Evolutionary conservation across 2,797 vertebrate species (phyloP), one percentile per base, ranked within the genome.

Genomic region (Holocentrus rufus): DNA sequence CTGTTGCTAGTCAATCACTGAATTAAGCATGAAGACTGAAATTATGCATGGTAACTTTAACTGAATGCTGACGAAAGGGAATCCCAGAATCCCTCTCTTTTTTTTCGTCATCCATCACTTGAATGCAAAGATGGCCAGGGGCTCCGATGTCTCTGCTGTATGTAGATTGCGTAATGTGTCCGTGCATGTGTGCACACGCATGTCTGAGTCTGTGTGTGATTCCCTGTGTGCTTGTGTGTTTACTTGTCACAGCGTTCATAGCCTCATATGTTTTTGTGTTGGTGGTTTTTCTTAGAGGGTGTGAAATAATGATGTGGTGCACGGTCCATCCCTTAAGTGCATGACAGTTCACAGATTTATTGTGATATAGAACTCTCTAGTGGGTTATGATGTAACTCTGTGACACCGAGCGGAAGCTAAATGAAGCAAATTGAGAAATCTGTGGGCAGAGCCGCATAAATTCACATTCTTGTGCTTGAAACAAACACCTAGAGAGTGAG

Each of bases 81-180:
- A 18, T 20, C 31, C 14, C 63, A 54, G 31, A 58, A 76, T 55
- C 18, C 44, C 15, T 44, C 6, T 67, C 9, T 57, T 61, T 49
- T 64, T 59, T 46, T 49, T 30, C n/a, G 25, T 58, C 39, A 50
- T 53, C 18, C 17, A 60, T 71, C 49, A 68, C 62, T 49, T 27
- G 62, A 59, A 57, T 65, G 80, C 63, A 69, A 59, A 77, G 78
- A 53, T 70, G 67, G 75, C 65, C 62, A 60, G 77, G 57, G 49
- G 30, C 31, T 65, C 49, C 54, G 11, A 14, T 39, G 42, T 31
- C 54, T 59, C 72, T 30, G 59, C 22, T 80, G 59, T 78, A 72
- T 76, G 72, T 86, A 72, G 25, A n/a, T n/a, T n/a, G n/a, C n/a
- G n/a, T n/a, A n/a, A n/a, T n/a, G n/a, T n/a, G n/a, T n/a, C n/a